A percentile compares a stretch with the other conserved stretches of the same genome.
Evolutionary conservation across 2,888 invertebrate species (phyloP).

Genomic region (Vanessa cardui): DNA sequence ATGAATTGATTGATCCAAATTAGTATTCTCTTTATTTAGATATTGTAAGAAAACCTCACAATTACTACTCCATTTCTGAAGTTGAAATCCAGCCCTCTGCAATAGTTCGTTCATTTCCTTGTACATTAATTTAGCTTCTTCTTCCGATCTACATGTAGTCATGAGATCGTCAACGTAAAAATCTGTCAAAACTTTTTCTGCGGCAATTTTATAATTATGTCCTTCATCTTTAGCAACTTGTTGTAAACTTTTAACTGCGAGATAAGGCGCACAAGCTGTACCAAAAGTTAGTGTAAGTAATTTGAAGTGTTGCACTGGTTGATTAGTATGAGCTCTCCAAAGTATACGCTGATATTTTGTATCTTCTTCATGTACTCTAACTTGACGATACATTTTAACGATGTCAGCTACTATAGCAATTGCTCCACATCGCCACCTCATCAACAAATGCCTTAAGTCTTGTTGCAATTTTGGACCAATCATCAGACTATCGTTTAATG

Average conservation of each 20-base stretch:
- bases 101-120: slow-evolving; percentile 43
- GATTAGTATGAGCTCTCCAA: slow-evolving; percentile 28
- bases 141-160: slow-evolving; percentile 36
- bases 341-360: slow-evolving; percentile 36
- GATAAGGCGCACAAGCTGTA: slow-evolving; percentile 36
- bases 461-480: slow-evolving; percentile 45
- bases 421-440: slow-evolving; percentile 40
- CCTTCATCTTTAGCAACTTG: slow-evolving; percentile 37
- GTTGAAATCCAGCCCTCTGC: slow-evolving; percentile 43
- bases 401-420: slow-evolving; percentile 40
- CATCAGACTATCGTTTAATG: slow-evolving; percentile 43
- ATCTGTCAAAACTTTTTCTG: slow-evolving; percentile 14
- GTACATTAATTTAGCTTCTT: slow-evolving; percentile 35
- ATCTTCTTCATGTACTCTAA: slow-evolving; percentile 31
- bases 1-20: slow-evolving; percentile 21
- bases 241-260: slow-evolving; percentile 37
- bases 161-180: slow-evolving; percentile 43
- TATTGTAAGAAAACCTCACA: slow-evolving; percentile 26
- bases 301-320: slow-evolving; percentile 1
- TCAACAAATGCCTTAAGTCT: slow-evolving; percentile 43
- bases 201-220: slow-evolving; percentile 30
- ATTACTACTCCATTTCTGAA: slow-evolving; percentile 44
- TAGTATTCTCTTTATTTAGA: slow-evolving; percentile 20
- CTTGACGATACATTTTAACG: slow-evolving; percentile 47
- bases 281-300: slow-evolving; percentile 39